These are phyloP conservation scores for Boloria selene DNA, from an alignment of 2,888 invertebrate genomes.

Conservation along the genomic window DNA sequence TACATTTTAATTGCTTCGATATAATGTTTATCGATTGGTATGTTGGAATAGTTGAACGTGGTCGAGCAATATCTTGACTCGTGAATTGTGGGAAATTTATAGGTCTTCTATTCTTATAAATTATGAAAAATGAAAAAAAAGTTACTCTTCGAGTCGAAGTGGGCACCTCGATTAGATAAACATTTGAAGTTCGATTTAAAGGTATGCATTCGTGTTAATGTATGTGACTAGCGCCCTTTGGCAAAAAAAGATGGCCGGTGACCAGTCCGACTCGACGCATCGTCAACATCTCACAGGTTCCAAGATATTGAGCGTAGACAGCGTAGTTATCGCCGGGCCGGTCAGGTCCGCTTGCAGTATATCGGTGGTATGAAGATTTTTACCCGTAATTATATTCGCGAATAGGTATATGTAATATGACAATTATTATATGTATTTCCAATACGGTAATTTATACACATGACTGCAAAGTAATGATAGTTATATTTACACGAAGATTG, in stretches of 20 bases:
- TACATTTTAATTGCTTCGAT: slow-evolving; percentile 44
- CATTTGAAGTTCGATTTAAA: too few species aligned
- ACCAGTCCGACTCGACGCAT: slow-evolving; percentile 16
- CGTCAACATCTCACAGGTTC: slow-evolving; percentile 31
- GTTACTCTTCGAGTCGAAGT: slow-evolving; percentile 20
- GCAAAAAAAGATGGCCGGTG: neutral
- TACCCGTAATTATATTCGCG: slow-evolving; percentile 18
- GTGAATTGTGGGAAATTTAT: slow-evolving; percentile 20
- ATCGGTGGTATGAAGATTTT: slow-evolving; percentile 10
- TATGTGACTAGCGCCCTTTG: neutral
- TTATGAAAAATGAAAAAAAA: slow-evolving; percentile 13
- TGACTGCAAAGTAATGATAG: slow-evolving; percentile 33
- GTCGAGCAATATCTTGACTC: slow-evolving; percentile 34
- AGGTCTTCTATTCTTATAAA: slow-evolving; percentile 20
- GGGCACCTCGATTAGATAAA: slow-evolving; percentile 12
- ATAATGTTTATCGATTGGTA: slow-evolving; percentile 22
- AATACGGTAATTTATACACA: slow-evolving; percentile 28
- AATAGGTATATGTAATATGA: slow-evolving; percentile 23
- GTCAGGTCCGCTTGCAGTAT: slow-evolving; percentile 21
- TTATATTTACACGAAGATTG: slow-evolving; percentile 30
- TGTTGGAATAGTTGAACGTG: slow-evolving; percentile 21
- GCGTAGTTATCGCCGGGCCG: slow-evolving; percentile 14
- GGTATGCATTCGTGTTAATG: slow-evolving; percentile 3
- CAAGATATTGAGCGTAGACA: slow-evolving; percentile 24
- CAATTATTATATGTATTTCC: slow-evolving; percentile 20